Percentiles rank a stretch among this genome's conserved stretches.
Evolutionary conservation across 2,797 vertebrate genomes (phyloP).

Genomic region (Acipenser transmontanus): DNA sequence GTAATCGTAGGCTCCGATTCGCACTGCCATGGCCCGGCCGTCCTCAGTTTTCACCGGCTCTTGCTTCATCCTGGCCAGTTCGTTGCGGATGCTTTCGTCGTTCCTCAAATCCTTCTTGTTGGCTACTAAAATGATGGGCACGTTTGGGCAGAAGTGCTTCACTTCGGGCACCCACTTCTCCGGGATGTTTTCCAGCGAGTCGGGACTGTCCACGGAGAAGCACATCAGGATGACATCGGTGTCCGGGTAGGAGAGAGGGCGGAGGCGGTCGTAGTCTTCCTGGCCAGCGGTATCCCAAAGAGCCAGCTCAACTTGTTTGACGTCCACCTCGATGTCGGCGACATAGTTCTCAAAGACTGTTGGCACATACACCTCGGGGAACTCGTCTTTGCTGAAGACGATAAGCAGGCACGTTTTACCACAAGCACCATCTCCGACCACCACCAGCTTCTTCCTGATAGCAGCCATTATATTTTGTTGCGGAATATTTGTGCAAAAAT

Average conservation of each 20-base stretch:
- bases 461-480: slow-evolving; percentile 56
- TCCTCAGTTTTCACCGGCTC: slow-evolving; percentile 75
- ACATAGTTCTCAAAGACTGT: slow-evolving; percentile 82
- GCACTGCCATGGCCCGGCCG: slow-evolving; percentile 73
- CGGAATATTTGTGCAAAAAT: neutral
- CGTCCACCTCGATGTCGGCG: slow-evolving; percentile 78
- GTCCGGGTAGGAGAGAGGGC: slow-evolving; percentile 77
- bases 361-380: slow-evolving; percentile 79
- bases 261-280: slow-evolving; percentile 75
- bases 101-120: slow-evolving; percentile 80
- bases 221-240: slow-evolving; percentile 83
- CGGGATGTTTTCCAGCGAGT: slow-evolving; percentile 79
- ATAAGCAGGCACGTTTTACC: slow-evolving; percentile 80
- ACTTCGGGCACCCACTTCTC: slow-evolving; percentile 84
- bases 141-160: slow-evolving; percentile 79
- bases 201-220: slow-evolving; percentile 79
- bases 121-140: slow-evolving; percentile 79
- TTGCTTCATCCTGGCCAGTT: slow-evolving; percentile 80
- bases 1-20: slow-evolving; percentile 78
- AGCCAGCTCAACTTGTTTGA: slow-evolving; percentile 77
- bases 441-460: slow-evolving; percentile 80
- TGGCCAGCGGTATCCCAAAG: slow-evolving; percentile 79
- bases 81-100: slow-evolving; percentile 73
- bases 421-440: slow-evolving; percentile 77
- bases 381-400: slow-evolving; percentile 80